These are phyloP conservation scores for Drosophila neonasuta DNA, from an alignment of 2,888 invertebrate species.

Conservation along the genomic window DNA sequence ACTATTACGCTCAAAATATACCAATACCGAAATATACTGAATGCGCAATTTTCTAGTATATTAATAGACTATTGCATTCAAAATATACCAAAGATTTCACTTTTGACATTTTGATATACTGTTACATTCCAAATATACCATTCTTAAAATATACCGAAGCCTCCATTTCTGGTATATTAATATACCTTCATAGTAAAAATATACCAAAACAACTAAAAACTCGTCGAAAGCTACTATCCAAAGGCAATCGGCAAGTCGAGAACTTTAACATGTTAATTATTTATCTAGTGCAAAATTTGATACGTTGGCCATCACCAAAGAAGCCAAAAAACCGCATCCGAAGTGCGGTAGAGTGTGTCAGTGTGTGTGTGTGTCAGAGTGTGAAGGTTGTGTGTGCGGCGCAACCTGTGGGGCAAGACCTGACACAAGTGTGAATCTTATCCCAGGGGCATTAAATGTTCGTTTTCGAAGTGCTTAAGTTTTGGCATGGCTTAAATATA, in stretches of 20 bases:
- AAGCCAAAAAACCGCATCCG: constrained; percentile 16
- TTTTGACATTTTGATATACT: no score
- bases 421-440: constrained; percentile 52
- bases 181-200: no score
- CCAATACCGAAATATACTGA: no score
- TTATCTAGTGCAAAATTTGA: constrained; percentile 46
- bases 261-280: constrained; percentile 54
- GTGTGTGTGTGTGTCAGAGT: background rate
- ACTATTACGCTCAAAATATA: no score
- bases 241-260: background rate
- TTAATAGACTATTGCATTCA: no score
- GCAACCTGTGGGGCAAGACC: constrained; percentile 10
- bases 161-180: no score
- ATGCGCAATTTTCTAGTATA: no score
- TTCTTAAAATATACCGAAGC: no score
- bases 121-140: no score
- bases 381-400: background rate
- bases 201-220: no score
- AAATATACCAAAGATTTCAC: no score
- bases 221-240: background rate
- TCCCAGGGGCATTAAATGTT: constrained; percentile 38
- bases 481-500: constrained; percentile 49
- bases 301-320: constrained; percentile 9
- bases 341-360: constrained; percentile 8
- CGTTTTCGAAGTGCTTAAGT: constrained; percentile 28